Percentiles rank a stretch among this genome's conserved stretches.
Evolutionary conservation across 2,113 vertebrate species (phyloP).

Genomic region (Micronycteris hirsuta): DNA sequence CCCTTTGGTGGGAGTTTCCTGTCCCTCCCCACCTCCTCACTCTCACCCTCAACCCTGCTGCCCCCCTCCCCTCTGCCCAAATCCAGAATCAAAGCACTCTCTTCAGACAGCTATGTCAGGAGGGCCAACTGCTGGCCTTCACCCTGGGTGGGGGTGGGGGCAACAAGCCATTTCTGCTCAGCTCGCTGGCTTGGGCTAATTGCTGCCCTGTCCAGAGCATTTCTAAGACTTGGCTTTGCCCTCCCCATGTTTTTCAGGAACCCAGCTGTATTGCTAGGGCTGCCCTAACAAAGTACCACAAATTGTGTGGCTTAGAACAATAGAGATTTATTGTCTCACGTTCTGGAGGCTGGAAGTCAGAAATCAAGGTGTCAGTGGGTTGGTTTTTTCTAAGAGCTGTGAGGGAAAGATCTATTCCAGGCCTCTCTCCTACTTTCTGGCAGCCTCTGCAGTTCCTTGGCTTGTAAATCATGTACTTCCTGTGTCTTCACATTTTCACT

Average conservation of each 20-base stretch:
- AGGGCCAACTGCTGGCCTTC: background rate
- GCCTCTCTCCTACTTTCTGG: background rate
- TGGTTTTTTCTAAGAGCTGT: background rate
- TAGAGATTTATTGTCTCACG: background rate
- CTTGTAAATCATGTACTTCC: background rate
- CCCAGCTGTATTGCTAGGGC: background rate
- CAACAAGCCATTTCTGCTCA: background rate
- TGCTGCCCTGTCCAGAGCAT: background rate
- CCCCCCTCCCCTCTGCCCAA: background rate
- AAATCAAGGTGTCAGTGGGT: background rate
- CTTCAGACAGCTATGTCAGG: background rate
- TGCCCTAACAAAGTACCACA: background rate
- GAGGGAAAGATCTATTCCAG: background rate
- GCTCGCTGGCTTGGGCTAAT: background rate
- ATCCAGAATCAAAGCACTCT: background rate
- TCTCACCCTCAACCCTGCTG: background rate
- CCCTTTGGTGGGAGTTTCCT: background rate
- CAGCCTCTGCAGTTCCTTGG: background rate
- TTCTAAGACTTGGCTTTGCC: background rate
- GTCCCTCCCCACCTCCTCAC: background rate
- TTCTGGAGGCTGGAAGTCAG: background rate
- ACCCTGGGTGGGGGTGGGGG: rapidly evolving
- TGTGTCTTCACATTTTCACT: background rate
- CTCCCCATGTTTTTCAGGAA: background rate
- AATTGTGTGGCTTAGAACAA: background rate